Percentiles rank a stretch among this genome's conserved stretches.
These are phyloP conservation scores for Callyntrura guangdongensis DNA, from an alignment of 2,888 invertebrate species.

Conservation along the genomic window DNA sequence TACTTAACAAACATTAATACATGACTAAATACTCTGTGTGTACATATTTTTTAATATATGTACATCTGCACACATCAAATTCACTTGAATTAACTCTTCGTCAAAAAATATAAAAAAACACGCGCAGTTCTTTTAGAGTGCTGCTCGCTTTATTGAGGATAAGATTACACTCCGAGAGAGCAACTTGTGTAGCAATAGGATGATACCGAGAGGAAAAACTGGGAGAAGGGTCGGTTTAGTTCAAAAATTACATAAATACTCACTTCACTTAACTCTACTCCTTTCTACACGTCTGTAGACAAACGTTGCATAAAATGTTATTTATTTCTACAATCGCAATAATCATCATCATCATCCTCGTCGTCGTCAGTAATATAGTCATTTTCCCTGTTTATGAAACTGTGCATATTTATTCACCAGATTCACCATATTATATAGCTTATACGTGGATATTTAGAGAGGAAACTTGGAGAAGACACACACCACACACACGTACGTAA, in stretches of 20 bases:
- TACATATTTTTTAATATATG: constrained; percentile 63
- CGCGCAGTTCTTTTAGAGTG: constrained; percentile 1
- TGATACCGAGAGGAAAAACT: not conserved
- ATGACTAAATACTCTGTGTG: constrained; percentile 67
- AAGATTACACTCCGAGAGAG: not conserved
- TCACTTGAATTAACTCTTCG: constrained; percentile 75
- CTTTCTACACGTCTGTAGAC: constrained; percentile 2
- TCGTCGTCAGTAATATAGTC: constrained; percentile 62
- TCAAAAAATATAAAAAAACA: constrained; percentile 68
- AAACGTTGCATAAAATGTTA: constrained; percentile 52
- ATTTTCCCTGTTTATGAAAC: constrained; percentile 42
- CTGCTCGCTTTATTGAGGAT: not conserved
- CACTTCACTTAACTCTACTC: not conserved
- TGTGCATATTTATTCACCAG: constrained; percentile 3
- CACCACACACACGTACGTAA: not conserved
- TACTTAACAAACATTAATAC: constrained; percentile 31
- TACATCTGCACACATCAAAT: constrained; percentile 72
- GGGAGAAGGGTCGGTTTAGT: constrained; percentile 28
- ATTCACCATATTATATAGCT: not conserved
- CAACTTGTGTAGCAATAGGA: too few relatives aligned
- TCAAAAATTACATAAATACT: constrained; percentile 39
- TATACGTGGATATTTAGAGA: not conserved
- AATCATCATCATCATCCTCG: constrained; percentile 41
- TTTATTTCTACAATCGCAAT: constrained; percentile 59
- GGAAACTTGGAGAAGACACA: not conserved